Percentiles rank a stretch among this genome's conserved stretches.
Conservation (phyloP, 2,888 invertebrate genomes). For the Polylopha cassiicola region DNA sequence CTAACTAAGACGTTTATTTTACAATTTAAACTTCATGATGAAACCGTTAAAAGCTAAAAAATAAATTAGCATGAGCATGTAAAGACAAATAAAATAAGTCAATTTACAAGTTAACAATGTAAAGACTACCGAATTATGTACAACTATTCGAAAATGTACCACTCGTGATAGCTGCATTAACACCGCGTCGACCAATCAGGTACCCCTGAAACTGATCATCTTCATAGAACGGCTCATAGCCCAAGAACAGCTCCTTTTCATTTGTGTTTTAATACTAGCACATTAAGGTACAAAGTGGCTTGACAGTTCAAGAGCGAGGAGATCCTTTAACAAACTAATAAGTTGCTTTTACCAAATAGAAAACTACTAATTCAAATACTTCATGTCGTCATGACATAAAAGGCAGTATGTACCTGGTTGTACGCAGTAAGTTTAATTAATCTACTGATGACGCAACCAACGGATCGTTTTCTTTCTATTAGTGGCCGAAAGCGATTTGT, state of each 20-base stretch:
- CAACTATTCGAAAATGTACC: constrained; percentile 70
- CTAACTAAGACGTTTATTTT: constrained; percentile 9
- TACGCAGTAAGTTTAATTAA: constrained; percentile 69
- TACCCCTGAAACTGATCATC: constrained; percentile 51
- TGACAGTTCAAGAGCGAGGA: constrained; percentile 31
- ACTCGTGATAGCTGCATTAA: constrained; percentile 68
- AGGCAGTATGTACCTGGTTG: constrained; percentile 43
- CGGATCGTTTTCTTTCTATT: constrained; percentile 63
- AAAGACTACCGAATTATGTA: constrained; percentile 68
- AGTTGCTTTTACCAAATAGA: constrained; percentile 68
- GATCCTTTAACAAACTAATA: constrained; percentile 53
- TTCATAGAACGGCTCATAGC: constrained; percentile 46
- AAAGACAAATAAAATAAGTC: constrained; percentile 68
- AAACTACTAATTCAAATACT: constrained; percentile 72
- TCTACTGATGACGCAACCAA: constrained; percentile 58
- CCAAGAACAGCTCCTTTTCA: constrained; percentile 38
- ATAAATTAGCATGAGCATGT: constrained; percentile 61
- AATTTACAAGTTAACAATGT: constrained; percentile 64
- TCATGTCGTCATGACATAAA: constrained; percentile 53
- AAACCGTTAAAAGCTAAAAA: constrained; percentile 70
- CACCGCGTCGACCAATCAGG: constrained; percentile 57
- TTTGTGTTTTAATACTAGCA: too few relatives aligned
- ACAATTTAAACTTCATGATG: constrained; percentile 66
- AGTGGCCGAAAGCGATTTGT: constrained; percentile 60
- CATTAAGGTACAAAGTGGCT: constrained; percentile 45